Percentiles rank a stretch among this genome's conserved stretches.
phyloP scores from a whole-genome alignment of 2,797 vertebrate genomes.

The Intellagama lesueurii region DNA sequence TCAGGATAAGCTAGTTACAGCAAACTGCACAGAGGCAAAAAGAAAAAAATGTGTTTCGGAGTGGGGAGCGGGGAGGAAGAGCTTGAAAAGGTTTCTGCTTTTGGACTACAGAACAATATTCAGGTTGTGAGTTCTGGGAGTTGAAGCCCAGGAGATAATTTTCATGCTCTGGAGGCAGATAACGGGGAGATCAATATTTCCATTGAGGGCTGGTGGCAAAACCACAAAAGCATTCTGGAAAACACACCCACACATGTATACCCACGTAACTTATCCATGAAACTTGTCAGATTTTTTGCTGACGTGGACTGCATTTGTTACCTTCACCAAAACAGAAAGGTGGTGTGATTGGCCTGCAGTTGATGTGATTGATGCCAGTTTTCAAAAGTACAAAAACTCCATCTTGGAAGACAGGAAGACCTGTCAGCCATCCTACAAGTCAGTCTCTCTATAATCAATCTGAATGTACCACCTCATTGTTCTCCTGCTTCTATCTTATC shows the following conservation, averaged over 20 bases:
- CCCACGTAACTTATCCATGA: background rate
- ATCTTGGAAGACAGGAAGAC: conserved; percentile 26
- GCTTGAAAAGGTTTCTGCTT: too few species aligned
- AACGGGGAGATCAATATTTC: background rate
- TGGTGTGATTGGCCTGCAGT: background rate
- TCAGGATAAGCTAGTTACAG: background rate
- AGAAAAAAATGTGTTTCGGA: background rate
- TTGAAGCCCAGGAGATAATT: too few species aligned
- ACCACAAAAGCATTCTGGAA: background rate
- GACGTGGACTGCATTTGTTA: conserved; percentile 18
- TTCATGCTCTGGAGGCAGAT: too few species aligned
- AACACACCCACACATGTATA: background rate
- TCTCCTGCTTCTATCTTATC: conserved; percentile 43
- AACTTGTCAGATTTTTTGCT: background rate
- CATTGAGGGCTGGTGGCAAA: background rate
- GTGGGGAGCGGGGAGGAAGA: too few species aligned
- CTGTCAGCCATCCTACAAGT: conserved; percentile 21
- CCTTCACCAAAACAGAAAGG: background rate
- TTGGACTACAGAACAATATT: too few species aligned
- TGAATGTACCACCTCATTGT: conserved; percentile 36
- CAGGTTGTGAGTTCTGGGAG: too few species aligned
- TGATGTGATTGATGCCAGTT: conserved; percentile 35
- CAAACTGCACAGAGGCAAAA: background rate
- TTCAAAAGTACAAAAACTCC: conserved; percentile 28
- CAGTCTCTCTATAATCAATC: conserved; percentile 41